A percentile compares a stretch with the other conserved stretches of the same genome.
Conservation (phyloP, 2,797 vertebrate species). For the Picus viridis region DNA sequence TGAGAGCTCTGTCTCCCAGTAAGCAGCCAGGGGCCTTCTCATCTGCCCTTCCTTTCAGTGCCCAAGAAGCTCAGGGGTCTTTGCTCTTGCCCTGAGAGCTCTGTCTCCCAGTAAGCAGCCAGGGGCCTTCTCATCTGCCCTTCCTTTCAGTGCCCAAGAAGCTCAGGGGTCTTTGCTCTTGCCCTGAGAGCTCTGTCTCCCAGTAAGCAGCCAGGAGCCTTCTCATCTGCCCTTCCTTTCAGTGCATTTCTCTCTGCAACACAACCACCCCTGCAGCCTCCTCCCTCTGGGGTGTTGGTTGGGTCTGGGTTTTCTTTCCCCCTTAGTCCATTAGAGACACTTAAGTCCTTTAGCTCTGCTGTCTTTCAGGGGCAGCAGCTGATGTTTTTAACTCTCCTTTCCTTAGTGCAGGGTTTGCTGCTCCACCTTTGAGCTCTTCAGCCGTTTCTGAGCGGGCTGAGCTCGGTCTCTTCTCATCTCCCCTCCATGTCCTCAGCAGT, state of each 20-base stretch:
- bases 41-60: too few species aligned
- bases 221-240: neutral
- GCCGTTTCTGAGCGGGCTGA: slow-evolving; percentile 31
- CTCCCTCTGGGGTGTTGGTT: neutral
- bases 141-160: neutral
- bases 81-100: neutral
- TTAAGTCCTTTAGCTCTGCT: slow-evolving; percentile 18
- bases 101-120: neutral
- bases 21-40: too few species aligned
- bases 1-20: too few species aligned
- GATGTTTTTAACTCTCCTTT: slow-evolving; percentile 63
- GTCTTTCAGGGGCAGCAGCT: slow-evolving; percentile 5
- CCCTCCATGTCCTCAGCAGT: neutral
- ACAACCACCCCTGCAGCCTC: neutral
- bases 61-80: neutral
- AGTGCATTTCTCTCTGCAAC: neutral
- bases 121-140: neutral
- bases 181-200: neutral
- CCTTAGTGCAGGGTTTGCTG: slow-evolving; percentile 44
- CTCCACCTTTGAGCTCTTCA: slow-evolving; percentile 17
- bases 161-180: neutral
- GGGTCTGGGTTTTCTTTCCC: neutral
- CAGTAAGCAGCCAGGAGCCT: neutral
- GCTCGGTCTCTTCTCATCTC: neutral
- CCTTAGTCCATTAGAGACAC: slow-evolving; percentile 16